Base-by-base conservation (phyloP, 1,140 invertebrate species). In the Drosophila chauvacae region DNA sequence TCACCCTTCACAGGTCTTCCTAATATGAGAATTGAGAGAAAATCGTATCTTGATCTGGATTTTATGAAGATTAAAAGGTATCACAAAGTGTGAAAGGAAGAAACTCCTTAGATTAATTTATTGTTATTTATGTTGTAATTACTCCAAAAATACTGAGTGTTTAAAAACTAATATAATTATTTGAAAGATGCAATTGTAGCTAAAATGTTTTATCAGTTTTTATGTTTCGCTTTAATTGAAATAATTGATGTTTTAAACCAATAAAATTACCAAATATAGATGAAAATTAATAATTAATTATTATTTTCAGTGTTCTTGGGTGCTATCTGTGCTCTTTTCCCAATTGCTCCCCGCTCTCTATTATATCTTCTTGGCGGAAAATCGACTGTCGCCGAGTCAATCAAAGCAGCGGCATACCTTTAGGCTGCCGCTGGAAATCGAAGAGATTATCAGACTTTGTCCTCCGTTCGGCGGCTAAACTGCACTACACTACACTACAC, bases 351-450 rank as follows among this genome's bases (percentile, higher is more conserved):
- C 30, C 18, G 13, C 7, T 6, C 39, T 50, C 28, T 66, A 23
- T 42, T 23, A 10, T 10, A 48, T 41, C 14, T 26, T 48, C 13
- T 37, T 37, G 13, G 47, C 23, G 53, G 35, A 28, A 60, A 81
- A 64, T 66, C 45, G 42, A n/a, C 30, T 44, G 62, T 56, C 47
- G 47, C n/a, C 18, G 7, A 14, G 16, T 10, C 13, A 5, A 44
- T 65, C 14, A 70, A 56, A 14, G 16, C 4, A 42, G 51, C 18
- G 16, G 77, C 63, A 68, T 77, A 81, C 45, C 71, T 77, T 82
- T 23, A 6, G 62, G 79, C 58, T 41, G 13, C 2, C 2, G 4
- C 4, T 20, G 33, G 3, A 61, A 65, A 48, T 55, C 13, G 39
- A 9, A 53, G 26, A 16, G 42, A 50, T 11, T 13, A 16, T 47